Base-by-base conservation (phyloP, 2,113 vertebrate genomes). In the Mystacornis crossleyi region DNA sequence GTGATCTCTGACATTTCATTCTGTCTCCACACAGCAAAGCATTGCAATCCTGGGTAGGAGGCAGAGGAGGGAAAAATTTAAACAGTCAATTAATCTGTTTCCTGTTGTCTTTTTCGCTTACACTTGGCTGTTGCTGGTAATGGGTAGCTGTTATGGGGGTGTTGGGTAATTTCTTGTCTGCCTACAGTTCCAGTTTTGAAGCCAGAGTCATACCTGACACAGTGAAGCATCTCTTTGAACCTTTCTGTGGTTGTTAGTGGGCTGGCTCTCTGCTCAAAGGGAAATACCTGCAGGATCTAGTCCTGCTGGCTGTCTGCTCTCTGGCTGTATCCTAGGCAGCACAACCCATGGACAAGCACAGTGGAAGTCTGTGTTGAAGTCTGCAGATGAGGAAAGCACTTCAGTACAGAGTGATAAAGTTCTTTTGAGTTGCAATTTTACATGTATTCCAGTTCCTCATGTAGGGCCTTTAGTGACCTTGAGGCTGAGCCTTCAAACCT, bases 101-200 rank as follows among this genome's bases (percentile, higher is more conserved):
- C 60, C 85, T 89, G 54, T 83, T 94, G 51, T 66, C 31, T 67
- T 90, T 90, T 65, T 93, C 7, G 10, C 17, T 78, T 58, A 18
- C 4, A 8, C 31, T 43, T 70, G 51, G 38, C 66, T 88, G 42
- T 96, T 94, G 65, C 87, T 90, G 70, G 31, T 62, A 85, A 26
- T 23, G 34, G 34, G 47, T 66, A 40, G 55, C 60, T 94, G 38
- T 81, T 74, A 20, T 9, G n/a, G 40, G 69, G 33, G 20, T 75
- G 86, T 43, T 61, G n/a, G 10, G 45, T 75, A 33, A 26, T 21
- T 94, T 42, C 18, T 90, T 1, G 0, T 77, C 60, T 58, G 29
- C 42, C 62, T 86, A 61, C 55, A 57, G 69, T 61, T 86, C 67
- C 42, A 62, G 12, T 78, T 93, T 58, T 67, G 65, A 78, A 83